Evolutionary conservation across 2,888 invertebrate species (phyloP).

Genomic region (Malachius bipustulatus): DNA sequence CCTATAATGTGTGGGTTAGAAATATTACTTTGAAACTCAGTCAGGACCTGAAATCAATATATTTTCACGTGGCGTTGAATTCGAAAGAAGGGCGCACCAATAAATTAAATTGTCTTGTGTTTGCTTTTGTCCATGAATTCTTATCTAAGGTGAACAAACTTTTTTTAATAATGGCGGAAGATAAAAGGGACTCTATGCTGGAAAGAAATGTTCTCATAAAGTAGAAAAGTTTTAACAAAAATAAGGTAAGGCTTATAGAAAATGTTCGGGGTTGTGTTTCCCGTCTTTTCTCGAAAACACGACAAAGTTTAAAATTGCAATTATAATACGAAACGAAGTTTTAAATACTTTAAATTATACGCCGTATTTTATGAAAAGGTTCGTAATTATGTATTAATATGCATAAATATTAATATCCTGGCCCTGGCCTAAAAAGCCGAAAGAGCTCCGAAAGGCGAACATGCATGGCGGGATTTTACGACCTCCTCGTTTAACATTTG

Average conservation of each 20-base stretch:
- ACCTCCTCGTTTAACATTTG: no score
- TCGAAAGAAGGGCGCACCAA: constrained; percentile 14
- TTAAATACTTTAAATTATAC: constrained; percentile 24
- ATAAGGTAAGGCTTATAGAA: constrained; percentile 27
- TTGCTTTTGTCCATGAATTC: constrained; percentile 22
- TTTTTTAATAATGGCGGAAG: constrained; percentile 33
- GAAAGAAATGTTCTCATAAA: constrained; percentile 32
- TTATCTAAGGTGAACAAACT: constrained; percentile 29
- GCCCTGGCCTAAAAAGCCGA: constrained; percentile 7
- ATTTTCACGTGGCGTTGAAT: no score
- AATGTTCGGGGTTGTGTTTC: constrained; percentile 19
- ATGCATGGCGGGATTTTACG: neutral
- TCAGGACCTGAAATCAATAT: no score
- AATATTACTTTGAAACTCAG: no score
- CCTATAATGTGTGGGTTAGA: no score
- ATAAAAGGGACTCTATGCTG: constrained; percentile 31
- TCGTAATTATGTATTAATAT: constrained; percentile 23
- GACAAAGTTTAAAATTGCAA: constrained; percentile 30
- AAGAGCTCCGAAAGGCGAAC: constrained; percentile 2
- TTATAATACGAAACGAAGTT: constrained; percentile 26
- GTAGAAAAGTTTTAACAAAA: constrained; percentile 31
- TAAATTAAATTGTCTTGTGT: constrained; percentile 26
- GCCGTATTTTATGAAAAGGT: constrained; percentile 18
- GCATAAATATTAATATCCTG: constrained; percentile 20
- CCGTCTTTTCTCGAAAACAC: constrained; percentile 16